Evolutionary conservation across 2,888 invertebrate genomes (phyloP).

Genomic region (Himalopsyche anomala): DNA sequence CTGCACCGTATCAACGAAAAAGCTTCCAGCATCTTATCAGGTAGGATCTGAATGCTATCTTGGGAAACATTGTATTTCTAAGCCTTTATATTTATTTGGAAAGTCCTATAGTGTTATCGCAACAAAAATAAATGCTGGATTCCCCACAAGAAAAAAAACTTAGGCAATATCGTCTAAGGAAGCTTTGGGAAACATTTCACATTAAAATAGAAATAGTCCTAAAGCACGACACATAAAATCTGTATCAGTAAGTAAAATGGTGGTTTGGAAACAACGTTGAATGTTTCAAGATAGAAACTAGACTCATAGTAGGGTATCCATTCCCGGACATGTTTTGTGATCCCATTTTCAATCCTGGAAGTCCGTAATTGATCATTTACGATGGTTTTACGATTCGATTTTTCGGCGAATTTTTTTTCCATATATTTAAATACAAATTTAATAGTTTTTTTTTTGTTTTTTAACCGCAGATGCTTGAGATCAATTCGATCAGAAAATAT

Average conservation of each 20-base stretch:
- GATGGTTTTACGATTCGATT: too few relatives aligned
- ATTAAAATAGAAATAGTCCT: slow-evolving; percentile 20
- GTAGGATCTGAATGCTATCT: slow-evolving; percentile 14
- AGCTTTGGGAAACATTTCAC: neutral
- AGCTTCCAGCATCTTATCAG: slow-evolving; percentile 11
- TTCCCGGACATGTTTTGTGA: too few relatives aligned
- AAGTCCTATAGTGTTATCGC: slow-evolving; percentile 9
- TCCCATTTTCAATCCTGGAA: too few relatives aligned
- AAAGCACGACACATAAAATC: neutral
- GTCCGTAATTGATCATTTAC: too few relatives aligned
- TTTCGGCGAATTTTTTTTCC: too few relatives aligned
- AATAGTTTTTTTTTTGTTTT: too few relatives aligned
- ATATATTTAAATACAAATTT: too few relatives aligned
- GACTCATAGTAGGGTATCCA: too few relatives aligned
- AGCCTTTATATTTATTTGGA: neutral
- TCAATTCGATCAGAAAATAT: too few relatives aligned
- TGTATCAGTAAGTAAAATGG: neutral
- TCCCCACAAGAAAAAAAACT: slow-evolving; percentile 1
- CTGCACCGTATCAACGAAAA: neutral
- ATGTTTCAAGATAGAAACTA: neutral
- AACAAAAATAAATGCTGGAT: neutral
- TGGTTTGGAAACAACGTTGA: neutral
- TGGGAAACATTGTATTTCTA: slow-evolving; percentile 22
- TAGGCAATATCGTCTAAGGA: neutral
- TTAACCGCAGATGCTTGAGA: too few relatives aligned